A percentile compares a stretch with the other conserved stretches of the same genome.
phyloP scores from a whole-genome alignment of 2,888 invertebrate species.

The Podabrus alpinus region DNA sequence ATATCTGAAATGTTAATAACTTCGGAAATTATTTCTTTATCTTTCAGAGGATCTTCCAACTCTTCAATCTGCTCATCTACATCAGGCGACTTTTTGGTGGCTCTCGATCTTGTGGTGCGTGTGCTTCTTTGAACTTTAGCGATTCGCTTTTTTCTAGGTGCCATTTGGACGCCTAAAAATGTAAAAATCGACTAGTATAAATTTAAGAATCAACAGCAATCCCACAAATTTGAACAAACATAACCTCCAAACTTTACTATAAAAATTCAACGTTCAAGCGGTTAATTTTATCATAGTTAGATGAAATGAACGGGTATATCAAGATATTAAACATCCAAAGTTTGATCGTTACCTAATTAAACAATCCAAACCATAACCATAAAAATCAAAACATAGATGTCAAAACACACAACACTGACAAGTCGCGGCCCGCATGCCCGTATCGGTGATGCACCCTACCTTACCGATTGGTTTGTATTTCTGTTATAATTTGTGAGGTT shows the following conservation, averaged over 20 bases:
- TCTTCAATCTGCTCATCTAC: not conserved
- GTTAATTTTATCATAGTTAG: not conserved
- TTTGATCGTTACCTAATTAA: not conserved
- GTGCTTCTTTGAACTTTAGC: not conserved
- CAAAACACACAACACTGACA: not conserved
- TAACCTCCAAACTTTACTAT: not conserved
- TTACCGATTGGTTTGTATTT: not conserved
- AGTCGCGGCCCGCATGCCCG: not conserved
- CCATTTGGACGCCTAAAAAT: conserved; percentile 14
- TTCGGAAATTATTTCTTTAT: not conserved
- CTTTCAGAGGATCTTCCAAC: not conserved
- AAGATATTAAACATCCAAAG: not conserved
- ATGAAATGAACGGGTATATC: not conserved
- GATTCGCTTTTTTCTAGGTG: conserved; percentile 25
- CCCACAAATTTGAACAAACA: not conserved
- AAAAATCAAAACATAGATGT: not conserved
- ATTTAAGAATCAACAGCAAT: not conserved
- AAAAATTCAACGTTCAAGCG: not conserved
- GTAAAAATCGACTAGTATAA: not conserved
- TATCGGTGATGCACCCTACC: not conserved
- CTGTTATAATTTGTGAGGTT: not conserved
- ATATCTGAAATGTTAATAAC: not conserved
- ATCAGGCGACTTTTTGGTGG: not conserved
- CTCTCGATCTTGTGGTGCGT: not conserved
- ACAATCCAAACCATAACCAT: not conserved